These are phyloP conservation scores for Pocillopora grandis DNA, from an alignment of 92 coral and sea anemone genomes.

Conservation along the genomic window DNA sequence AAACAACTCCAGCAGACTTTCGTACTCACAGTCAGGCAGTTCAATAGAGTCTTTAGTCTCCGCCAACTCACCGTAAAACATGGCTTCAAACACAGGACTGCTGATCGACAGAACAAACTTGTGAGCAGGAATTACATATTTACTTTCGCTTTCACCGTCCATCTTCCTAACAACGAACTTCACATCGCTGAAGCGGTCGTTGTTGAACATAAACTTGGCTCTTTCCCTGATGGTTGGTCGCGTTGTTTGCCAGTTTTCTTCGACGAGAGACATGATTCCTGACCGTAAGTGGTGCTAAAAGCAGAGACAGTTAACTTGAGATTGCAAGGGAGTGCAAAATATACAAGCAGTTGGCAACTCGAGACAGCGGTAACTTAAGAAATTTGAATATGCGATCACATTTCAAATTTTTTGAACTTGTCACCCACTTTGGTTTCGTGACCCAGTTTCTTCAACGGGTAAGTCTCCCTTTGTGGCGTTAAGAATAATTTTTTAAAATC, in stretches of 20 bases:
- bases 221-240: slow-evolving; percentile 59
- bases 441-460: no score
- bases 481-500: no score
- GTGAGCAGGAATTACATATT: slow-evolving; percentile 51
- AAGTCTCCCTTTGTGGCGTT: no score
- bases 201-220: slow-evolving; percentile 46
- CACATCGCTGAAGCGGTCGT: slow-evolving; percentile 34
- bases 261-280: no score
- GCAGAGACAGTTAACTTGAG: no score
- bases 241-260: slow-evolving; percentile 53
- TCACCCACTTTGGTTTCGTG: no score
- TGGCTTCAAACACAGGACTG: slow-evolving; percentile 72
- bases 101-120: slow-evolving; percentile 48
- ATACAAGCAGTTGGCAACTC: no score
- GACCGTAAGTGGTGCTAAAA: no score
- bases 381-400: no score
- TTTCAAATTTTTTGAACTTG: no score
- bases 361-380: no score
- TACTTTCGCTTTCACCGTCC: slow-evolving; percentile 25
- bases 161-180: slow-evolving; percentile 21
- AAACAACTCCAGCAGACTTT: slow-evolving; percentile 58
- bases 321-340: no score
- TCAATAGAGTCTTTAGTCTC: slow-evolving; percentile 59
- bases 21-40: slow-evolving; percentile 68
- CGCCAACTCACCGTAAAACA: slow-evolving; percentile 74